A percentile compares a stretch with the other conserved stretches of the same genome.
Evolutionary conservation across 1,140 invertebrate genomes (phyloP).

Genomic region (Radopholus similis): DNA sequence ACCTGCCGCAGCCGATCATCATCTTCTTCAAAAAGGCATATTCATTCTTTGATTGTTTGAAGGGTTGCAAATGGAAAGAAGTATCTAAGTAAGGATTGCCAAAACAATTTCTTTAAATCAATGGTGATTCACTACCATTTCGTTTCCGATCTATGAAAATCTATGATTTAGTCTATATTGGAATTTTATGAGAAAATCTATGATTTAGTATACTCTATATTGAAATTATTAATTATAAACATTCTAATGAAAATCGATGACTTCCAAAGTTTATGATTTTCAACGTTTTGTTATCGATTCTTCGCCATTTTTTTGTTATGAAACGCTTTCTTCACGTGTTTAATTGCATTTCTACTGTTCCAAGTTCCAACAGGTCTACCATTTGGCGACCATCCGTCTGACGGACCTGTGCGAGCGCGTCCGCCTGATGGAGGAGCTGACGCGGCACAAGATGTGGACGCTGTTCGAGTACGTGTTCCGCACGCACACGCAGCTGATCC

Average conservation of each 20-base stretch:
- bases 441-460: slow-evolving; percentile 68
- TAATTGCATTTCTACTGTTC: no score
- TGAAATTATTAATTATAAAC: no score
- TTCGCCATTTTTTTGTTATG: no score
- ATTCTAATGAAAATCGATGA: no score
- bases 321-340: no score
- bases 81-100: no score
- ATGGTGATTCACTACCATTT: background rate
- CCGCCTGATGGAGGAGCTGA: slow-evolving; percentile 36
- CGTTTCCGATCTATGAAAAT: background rate
- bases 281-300: no score
- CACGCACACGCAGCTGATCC: slow-evolving; percentile 76
- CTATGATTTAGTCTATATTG: no score
- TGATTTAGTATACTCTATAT: background rate
- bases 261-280: no score
- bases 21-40: slow-evolving; percentile 45
- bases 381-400: slow-evolving; percentile 81
- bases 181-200: no score
- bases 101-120: background rate
- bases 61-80: no score
- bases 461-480: slow-evolving; percentile 80
- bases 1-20: slow-evolving; percentile 71
- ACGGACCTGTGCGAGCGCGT: slow-evolving; percentile 81
- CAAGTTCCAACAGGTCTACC: slow-evolving; percentile 81
- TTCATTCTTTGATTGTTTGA: slow-evolving; percentile 17